Percentiles rank a stretch among this genome's conserved stretches.
These are phyloP conservation scores for Mionectes olivaceus DNA, from an alignment of 2,797 vertebrate species.

Conservation along the genomic window DNA sequence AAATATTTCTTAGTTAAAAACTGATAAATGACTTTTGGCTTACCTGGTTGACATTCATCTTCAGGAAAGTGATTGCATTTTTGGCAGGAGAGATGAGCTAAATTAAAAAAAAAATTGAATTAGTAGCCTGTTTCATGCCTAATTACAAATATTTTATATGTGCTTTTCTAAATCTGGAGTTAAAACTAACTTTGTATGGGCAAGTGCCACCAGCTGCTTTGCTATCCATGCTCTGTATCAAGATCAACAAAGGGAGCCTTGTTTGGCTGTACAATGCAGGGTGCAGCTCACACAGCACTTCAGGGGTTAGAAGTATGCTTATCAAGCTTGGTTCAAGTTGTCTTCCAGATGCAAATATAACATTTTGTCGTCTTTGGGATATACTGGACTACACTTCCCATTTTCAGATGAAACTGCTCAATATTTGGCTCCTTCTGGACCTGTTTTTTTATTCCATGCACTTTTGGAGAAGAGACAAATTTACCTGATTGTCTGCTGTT, in stretches of 20 bases:
- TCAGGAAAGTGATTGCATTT: background rate
- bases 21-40: constrained; percentile 41
- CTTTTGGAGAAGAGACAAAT: background rate
- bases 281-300: background rate
- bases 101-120: constrained; percentile 17
- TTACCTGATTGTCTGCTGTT: background rate
- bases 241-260: background rate
- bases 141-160: background rate
- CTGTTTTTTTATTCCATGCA: background rate
- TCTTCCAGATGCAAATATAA: background rate
- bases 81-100: constrained; percentile 7
- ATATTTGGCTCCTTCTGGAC: background rate
- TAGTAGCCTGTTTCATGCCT: background rate
- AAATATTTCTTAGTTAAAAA: constrained; percentile 24
- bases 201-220: background rate
- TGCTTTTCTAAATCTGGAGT: background rate
- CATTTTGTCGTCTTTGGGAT: background rate
- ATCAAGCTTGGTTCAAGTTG: background rate
- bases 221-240: rapidly evolving
- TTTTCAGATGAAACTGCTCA: background rate
- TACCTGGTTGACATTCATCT: background rate
- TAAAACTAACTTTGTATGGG: background rate
- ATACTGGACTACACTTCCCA: background rate
- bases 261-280: background rate
- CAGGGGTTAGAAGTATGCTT: background rate